These are phyloP conservation scores for Cinclus cinclus DNA, from an alignment of 2,113 vertebrate species.

Conservation along the genomic window DNA sequence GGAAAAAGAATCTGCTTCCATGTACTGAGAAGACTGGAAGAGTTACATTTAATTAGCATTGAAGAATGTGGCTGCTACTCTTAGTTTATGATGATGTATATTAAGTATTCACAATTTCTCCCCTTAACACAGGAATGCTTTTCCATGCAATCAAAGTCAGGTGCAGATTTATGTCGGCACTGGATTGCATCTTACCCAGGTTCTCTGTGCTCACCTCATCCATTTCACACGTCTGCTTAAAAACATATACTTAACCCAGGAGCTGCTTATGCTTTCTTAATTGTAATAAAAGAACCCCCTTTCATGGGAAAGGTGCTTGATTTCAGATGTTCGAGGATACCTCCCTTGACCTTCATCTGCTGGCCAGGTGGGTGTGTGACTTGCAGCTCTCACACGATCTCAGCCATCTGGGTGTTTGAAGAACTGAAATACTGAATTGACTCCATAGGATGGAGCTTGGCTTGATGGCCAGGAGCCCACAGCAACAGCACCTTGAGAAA, in stretches of 20 bases:
- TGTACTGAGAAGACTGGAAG: neutral
- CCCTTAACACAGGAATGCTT: neutral
- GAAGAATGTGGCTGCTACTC: neutral
- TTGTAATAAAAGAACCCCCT: neutral
- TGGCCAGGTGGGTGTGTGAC: neutral
- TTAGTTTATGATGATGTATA: neutral
- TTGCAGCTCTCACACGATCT: rapidly evolving
- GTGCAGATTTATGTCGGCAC: neutral
- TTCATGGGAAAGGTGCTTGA: neutral
- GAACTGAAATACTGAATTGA: neutral
- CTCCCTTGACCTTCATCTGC: neutral
- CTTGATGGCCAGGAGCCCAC: neutral
- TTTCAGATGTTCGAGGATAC: neutral
- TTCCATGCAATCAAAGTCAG: neutral
- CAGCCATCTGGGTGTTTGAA: neutral
- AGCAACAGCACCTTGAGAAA: neutral
- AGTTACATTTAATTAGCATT: neutral
- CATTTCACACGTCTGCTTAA: neutral
- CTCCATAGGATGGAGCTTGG: neutral
- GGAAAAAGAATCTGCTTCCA: neutral
- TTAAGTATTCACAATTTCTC: neutral
- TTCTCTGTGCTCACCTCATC: neutral
- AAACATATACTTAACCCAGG: neutral
- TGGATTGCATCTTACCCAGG: neutral
- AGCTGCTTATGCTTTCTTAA: neutral